Evolutionary conservation across 2,113 vertebrate genomes (phyloP).

Genomic region (Limnothrissa miodon): DNA sequence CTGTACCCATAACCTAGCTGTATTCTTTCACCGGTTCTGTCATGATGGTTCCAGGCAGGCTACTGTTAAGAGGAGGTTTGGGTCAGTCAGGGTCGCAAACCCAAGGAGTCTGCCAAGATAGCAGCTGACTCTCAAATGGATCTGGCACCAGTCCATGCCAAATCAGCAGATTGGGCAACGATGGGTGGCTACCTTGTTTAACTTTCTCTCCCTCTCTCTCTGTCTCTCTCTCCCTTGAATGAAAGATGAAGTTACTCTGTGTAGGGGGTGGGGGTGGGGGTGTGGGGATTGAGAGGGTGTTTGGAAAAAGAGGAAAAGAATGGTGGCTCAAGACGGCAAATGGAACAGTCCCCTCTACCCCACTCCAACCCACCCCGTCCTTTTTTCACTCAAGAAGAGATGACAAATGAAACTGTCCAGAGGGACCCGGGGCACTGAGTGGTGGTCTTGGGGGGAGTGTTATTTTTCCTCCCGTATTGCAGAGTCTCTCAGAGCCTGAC

Average conservation of each 20-base stretch:
- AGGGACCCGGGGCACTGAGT: conserved; percentile 16
- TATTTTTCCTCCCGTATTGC: neutral
- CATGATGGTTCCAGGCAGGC: neutral
- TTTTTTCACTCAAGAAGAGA: conserved; percentile 30
- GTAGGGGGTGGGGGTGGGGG: conserved; percentile 3
- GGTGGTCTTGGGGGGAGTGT: neutral
- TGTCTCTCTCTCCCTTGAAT: neutral
- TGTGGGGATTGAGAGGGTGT: conserved; percentile 19
- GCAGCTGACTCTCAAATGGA: neutral
- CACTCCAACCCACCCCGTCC: neutral
- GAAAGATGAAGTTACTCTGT: conserved; percentile 14
- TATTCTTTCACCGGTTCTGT: neutral
- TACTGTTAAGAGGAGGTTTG: neutral
- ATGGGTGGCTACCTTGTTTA: neutral
- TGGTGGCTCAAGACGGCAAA: conserved; percentile 4
- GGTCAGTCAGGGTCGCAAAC: neutral
- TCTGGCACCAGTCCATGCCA: conserved; percentile 3
- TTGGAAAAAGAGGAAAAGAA: neutral
- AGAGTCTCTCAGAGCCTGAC: neutral
- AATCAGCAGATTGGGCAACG: neutral
- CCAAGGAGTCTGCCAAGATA: neutral
- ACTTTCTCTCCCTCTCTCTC: neutral
- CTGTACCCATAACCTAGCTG: neutral
- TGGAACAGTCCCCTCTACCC: neutral
- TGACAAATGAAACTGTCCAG: conserved; percentile 24